Evolutionary conservation across 1,140 invertebrate species (phyloP), one percentile per base, ranked within the genome.

Genomic region (Anagrus nilaparvatae): DNA sequence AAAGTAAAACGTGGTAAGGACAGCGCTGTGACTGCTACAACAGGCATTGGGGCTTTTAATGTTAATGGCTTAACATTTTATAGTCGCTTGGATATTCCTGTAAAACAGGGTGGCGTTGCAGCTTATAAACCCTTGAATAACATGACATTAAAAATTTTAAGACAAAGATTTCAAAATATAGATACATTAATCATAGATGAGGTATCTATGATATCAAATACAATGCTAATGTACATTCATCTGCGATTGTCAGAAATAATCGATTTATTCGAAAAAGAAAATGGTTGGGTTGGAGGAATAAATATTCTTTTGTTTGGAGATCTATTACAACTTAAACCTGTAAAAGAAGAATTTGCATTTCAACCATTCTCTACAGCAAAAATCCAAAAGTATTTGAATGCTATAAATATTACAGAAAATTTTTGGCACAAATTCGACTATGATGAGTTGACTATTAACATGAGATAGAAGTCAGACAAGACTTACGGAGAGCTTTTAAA

Each of bases 381-480:
- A 45, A 14, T 55, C 14, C 14, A 48, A 16, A 54, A 52, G 32
- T 56, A 38, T 28, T 25, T 54, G 16, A 48, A 45, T 17, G 28
- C 50, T 3, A 40, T 58, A 20, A 24, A 32, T 24, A 29, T 30
- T 23, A 16, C 42, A 10, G 43, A 59, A n/a, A n/a, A 25, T 42
- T 33, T 55, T 25, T 54, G 50, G 51, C 27, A 38, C 21, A 41
- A 46, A 35, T 55, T 53, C 42, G 12, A 33, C 1, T 56, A 54
- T 29, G 44, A 51, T 43, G 52, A 52, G 31, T 27, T 52, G 16
- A 47, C 20, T 14, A 49, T 47, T 7, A 52, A 52, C 42, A 52
- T 52, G 51, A 43, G 52, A 17, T 52, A 53, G 24, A 47, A 51
- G 38, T 27, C 41, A 38, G 47, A 49, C 23, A 9, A 31, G 32